Evolutionary conservation across 2,797 vertebrate species (phyloP).

Genomic region (Enteromius anoplus): DNA sequence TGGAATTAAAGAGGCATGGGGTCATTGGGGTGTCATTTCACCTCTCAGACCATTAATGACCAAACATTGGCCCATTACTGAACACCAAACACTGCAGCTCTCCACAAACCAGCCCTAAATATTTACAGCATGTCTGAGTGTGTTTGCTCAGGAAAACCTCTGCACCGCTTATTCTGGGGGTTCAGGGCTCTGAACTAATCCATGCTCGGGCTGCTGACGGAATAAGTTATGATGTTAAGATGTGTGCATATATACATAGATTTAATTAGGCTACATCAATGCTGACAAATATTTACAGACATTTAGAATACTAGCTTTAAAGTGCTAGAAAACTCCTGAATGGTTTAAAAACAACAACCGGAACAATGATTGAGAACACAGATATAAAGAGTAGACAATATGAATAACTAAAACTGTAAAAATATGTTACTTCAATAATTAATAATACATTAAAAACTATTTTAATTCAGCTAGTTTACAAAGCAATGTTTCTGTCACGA

Average conservation of each 20-base stretch:
- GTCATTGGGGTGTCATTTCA: neutral
- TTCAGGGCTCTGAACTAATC: conserved; percentile 9
- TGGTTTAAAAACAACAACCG: neutral
- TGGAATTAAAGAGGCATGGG: neutral
- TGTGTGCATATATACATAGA: neutral
- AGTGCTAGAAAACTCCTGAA: neutral
- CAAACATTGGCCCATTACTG: neutral
- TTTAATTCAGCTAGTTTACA: too few species aligned
- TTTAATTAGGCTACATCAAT: neutral
- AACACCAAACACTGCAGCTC: conserved; percentile 11
- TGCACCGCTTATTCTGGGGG: neutral
- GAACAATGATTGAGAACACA: neutral
- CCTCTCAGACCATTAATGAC: conserved; percentile 21
- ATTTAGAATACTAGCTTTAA: neutral
- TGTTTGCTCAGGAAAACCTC: neutral
- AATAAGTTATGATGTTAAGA: neutral
- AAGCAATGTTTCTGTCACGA: too few species aligned
- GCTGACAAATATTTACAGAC: neutral
- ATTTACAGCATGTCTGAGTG: conserved; percentile 30
- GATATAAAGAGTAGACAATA: neutral
- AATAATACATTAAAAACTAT: too few species aligned
- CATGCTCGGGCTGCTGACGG: neutral
- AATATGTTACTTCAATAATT: too few species aligned
- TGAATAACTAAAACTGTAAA: too few species aligned
- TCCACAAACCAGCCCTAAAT: conserved; percentile 33